Evolutionary conservation across 2,888 invertebrate genomes (phyloP).

Genomic region (Dicycla oo): DNA sequence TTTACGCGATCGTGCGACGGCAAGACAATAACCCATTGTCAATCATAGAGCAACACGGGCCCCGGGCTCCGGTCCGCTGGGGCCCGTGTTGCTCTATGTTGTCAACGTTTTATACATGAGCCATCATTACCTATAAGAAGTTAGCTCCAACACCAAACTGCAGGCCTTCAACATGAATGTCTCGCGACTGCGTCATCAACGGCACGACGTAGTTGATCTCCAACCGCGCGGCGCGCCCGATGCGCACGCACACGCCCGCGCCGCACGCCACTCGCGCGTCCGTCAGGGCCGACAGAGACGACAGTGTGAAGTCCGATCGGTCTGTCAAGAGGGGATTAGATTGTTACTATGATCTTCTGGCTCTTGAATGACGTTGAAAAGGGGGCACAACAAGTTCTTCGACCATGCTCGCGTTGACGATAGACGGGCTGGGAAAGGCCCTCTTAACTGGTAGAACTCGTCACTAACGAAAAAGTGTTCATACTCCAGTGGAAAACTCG

Average conservation of each 20-base stretch:
- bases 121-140: constrained; percentile 90
- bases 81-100: no score
- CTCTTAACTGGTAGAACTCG: no score
- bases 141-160: constrained; percentile 96
- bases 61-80: no score
- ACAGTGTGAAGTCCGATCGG: constrained; percentile 70
- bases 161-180: constrained; percentile 91
- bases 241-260: constrained; percentile 88
- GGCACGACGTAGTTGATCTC: constrained; percentile 98
- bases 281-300: constrained; percentile 79
- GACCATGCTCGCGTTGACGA: no score
- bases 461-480: no score
- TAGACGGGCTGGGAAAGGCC: no score
- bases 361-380: neutral
- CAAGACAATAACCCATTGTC: no score
- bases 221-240: constrained; percentile 95
- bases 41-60: no score
- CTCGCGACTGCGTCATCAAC: constrained; percentile 91
- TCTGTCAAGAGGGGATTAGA: constrained; percentile 69
- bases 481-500: no score
- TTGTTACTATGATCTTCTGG: neutral
- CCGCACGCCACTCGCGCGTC: constrained; percentile 94
- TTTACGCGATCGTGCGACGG: no score
- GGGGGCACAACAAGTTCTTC: no score
- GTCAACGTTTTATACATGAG: no score